These are phyloP conservation scores for Tiphia femorata DNA, from an alignment of 2,888 invertebrate species.

Conservation along the genomic window DNA sequence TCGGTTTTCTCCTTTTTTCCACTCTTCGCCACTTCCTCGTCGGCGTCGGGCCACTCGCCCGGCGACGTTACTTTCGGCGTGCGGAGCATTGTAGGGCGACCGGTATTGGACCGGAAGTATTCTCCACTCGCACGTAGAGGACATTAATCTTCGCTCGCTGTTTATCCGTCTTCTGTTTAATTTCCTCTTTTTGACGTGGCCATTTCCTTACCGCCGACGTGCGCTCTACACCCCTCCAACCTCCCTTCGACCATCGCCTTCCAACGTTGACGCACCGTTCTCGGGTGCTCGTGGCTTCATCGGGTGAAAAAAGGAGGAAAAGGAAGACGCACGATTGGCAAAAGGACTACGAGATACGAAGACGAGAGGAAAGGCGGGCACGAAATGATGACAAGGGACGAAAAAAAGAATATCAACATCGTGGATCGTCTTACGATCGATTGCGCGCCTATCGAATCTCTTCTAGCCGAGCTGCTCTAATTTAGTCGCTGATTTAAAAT, in stretches of 20 bases:
- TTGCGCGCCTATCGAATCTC: no score
- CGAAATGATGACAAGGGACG: neutral
- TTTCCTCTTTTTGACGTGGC: conserved; percentile 61
- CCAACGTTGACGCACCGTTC: neutral
- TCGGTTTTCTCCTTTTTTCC: no score
- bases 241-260: neutral
- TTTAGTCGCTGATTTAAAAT: no score
- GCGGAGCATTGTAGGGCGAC: no score
- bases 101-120: conserved; percentile 23
- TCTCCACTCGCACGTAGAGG: conserved; percentile 32
- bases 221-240: conserved; percentile 5
- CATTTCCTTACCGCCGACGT: conserved; percentile 51
- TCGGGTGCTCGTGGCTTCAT: no score
- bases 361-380: neutral
- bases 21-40: no score
- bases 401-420: no score
- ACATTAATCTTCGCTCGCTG: conserved; percentile 59
- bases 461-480: no score
- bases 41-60: neutral
- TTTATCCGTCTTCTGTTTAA: conserved; percentile 65
- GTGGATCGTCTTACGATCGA: no score
- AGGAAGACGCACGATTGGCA: neutral
- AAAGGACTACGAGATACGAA: neutral
- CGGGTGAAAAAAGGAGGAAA: conserved; percentile 3
- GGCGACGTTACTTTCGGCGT: neutral